Evolutionary conservation across 2,888 invertebrate genomes (phyloP), one percentile per base, ranked within the genome.

Genomic region (Drosophila anceps): DNA sequence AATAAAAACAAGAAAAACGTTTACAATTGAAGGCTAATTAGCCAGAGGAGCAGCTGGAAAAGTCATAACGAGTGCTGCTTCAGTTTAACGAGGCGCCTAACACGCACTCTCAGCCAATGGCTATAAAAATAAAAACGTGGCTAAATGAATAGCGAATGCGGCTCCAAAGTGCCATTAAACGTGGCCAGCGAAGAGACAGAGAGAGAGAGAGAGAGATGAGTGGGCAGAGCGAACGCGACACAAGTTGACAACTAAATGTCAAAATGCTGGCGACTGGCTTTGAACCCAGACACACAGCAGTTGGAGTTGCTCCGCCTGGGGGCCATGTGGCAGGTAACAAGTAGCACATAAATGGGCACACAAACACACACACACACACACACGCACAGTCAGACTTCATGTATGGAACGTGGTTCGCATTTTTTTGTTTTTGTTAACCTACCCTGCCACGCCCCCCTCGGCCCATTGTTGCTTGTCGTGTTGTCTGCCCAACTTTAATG

Each of bases 401-500:
- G 59, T 62, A 80, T 69, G 73, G 48, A 78, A 71, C 79, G 76
- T 64, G 73, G 58, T 39, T 43, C 37, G 50, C 51, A 70, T 65
- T 60, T 60, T n/a, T n/a, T n/a, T n/a, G n/a, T n/a, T n/a, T 61
- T 55, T 58, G 37, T 24, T 57, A 43, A 37, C 44, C 44, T 51
- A 24, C 18, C 24, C 39, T n/a, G 13, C 31, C 33, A n/a, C 20
- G 3, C 10, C 6, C 15, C 33, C 6, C 20, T 4, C 4, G 7
- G 5, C 41, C 39, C 41, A 9, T 46, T 44, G 69, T 59, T 64
- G 62, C 51, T 37, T 37, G 27, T 67, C 65, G 51, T 65, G 64
- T 77, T 83, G 73, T 71, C 77, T 74, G 80, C 48, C 50, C 67
- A 90, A 90, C 89, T 88, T 91, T 90, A 91, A 90, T 90, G 89